phyloP scores from a whole-genome alignment of 2,888 invertebrate species.

The Dendrolimus pini region DNA sequence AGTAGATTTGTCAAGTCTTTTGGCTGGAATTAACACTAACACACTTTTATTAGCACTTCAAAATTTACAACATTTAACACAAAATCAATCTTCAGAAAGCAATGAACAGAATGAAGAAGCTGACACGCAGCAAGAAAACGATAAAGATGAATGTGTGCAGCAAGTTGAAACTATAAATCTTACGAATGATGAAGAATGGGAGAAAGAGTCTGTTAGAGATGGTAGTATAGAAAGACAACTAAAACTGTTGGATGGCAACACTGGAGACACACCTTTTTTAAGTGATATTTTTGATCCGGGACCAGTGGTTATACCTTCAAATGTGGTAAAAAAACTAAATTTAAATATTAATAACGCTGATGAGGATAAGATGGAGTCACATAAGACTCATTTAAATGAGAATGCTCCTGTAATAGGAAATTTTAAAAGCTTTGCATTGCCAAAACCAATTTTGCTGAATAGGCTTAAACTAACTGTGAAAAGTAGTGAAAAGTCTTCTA shows the following conservation, averaged over 20 bases:
- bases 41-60: slow-evolving; percentile 58
- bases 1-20: slow-evolving; percentile 46
- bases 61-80: slow-evolving; percentile 56
- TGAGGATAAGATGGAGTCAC: slow-evolving; percentile 28
- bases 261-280: slow-evolving; percentile 64
- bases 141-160: slow-evolving; percentile 14
- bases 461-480: slow-evolving; percentile 61
- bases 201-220: slow-evolving; percentile 54
- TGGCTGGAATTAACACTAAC: slow-evolving; percentile 60
- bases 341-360: slow-evolving; percentile 39
- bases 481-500: slow-evolving; percentile 41
- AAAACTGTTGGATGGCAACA: slow-evolving; percentile 48
- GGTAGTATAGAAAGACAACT: slow-evolving; percentile 59
- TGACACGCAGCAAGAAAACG: slow-evolving; percentile 12
- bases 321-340: slow-evolving; percentile 45
- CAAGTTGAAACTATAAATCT: slow-evolving; percentile 56
- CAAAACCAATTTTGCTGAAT: slow-evolving; percentile 67
- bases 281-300: slow-evolving; percentile 70
- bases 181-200: slow-evolving; percentile 67
- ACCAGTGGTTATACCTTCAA: slow-evolving; percentile 44
- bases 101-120: slow-evolving; percentile 15
- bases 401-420: slow-evolving; percentile 60
- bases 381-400: slow-evolving; percentile 34
- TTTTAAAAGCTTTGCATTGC: slow-evolving; percentile 71
- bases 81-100: slow-evolving; percentile 23